Evolutionary conservation across 1,140 invertebrate species (phyloP).

Genomic region (Musca vetustissima): DNA sequence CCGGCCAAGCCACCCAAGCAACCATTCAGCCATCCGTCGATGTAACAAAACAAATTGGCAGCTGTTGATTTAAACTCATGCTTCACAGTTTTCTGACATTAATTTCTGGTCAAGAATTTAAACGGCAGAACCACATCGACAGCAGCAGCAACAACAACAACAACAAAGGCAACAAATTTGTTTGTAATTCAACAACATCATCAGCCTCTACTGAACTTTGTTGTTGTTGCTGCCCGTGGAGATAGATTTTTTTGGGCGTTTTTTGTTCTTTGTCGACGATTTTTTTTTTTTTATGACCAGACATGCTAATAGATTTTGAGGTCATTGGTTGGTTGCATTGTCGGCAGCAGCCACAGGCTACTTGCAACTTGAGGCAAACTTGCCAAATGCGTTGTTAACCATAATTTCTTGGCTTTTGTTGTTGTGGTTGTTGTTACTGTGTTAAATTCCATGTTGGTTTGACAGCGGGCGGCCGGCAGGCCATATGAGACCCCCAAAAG

Average conservation of each 20-base stretch:
- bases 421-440: too few relatives aligned
- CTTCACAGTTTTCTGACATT: slow-evolving; percentile 24
- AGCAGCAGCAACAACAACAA: background rate
- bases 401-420: too few relatives aligned
- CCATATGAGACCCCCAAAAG: too few relatives aligned
- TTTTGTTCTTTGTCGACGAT: too few relatives aligned
- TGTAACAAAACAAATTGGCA: slow-evolving; percentile 11
- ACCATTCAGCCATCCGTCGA: background rate
- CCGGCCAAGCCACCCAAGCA: too few relatives aligned
- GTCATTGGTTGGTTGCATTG: slow-evolving; percentile 14
- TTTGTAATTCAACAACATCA: background rate
- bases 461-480: background rate
- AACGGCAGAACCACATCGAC: too few relatives aligned
- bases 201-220: background rate
- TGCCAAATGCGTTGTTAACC: too few relatives aligned
- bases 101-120: slow-evolving; percentile 23
- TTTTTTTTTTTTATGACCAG: slow-evolving; percentile 21
- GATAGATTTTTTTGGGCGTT: too few relatives aligned
- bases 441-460: background rate
- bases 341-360: too few relatives aligned
- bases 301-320: slow-evolving; percentile 21
- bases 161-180: background rate
- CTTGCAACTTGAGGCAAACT: too few relatives aligned
- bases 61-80: slow-evolving; percentile 24
- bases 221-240: too few relatives aligned